Percentiles rank a stretch among this genome's conserved stretches.
Evolutionary conservation across 2,797 vertebrate species (phyloP).

Genomic region (Lacerta viridis): DNA sequence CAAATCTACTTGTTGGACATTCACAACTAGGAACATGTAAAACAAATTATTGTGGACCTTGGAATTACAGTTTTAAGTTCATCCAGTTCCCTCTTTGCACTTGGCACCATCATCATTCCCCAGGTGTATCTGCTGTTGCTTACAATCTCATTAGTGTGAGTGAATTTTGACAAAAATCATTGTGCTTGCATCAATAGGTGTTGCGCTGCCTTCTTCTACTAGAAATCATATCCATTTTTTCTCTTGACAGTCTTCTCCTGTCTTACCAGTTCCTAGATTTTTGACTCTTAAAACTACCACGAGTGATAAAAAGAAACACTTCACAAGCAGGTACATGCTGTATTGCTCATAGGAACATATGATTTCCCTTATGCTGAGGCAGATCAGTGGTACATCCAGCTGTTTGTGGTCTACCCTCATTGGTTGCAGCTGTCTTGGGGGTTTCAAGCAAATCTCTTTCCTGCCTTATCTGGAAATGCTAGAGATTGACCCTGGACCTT

Average conservation of each 20-base stretch:
- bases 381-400: too few species aligned
- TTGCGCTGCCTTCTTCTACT: not conserved
- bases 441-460: too few species aligned
- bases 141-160: not conserved
- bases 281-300: not conserved
- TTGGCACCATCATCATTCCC: not conserved
- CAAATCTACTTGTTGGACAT: not conserved
- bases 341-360: not conserved
- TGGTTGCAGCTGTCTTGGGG: too few species aligned
- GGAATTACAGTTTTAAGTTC: not conserved
- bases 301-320: not conserved
- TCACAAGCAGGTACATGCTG: too few species aligned
- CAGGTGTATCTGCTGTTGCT: too few species aligned
- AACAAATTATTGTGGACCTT: not conserved
- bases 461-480: too few species aligned
- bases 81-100: not conserved
- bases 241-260: not conserved
- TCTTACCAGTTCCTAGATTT: not conserved
- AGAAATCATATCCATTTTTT: not conserved
- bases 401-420: not conserved
- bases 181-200: not conserved
- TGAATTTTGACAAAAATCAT: not conserved
- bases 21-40: not conserved
- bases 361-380: too few species aligned
- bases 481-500: too few species aligned